phyloP scores from a whole-genome alignment of 1,140 invertebrate genomes.

The Sinella curviseta region DNA sequence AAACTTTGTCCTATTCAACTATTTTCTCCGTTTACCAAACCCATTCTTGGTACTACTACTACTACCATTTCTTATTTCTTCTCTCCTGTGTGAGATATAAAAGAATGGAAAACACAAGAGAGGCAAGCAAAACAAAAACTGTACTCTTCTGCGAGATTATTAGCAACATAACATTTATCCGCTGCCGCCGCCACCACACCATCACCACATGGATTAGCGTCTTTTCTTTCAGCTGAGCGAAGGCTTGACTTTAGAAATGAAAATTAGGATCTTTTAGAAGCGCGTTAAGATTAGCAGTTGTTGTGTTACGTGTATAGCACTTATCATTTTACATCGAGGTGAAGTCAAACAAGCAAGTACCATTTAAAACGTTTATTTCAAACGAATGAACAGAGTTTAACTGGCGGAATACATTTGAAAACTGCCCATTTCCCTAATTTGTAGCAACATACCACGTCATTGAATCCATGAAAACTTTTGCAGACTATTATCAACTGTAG shows the following conservation, averaged over 20 bases:
- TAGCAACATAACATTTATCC: constrained; percentile 6
- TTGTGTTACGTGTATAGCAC: no score
- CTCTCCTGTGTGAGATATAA: background rate
- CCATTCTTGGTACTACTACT: no score
- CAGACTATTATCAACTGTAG: background rate
- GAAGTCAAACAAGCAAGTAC: background rate
- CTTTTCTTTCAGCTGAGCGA: background rate
- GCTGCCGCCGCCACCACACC: background rate
- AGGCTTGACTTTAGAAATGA: background rate
- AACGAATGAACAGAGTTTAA: background rate
- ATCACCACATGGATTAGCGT: background rate
- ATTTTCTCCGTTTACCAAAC: no score
- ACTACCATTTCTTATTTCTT: no score
- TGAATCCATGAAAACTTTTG: constrained; percentile 12
- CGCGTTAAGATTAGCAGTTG: constrained; percentile 7
- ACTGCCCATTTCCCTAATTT: background rate
- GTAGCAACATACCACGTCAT: background rate
- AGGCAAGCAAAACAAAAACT: constrained; percentile 7
- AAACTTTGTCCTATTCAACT: no score
- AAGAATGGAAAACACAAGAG: background rate
- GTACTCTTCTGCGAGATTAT: background rate
- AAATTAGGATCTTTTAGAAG: background rate
- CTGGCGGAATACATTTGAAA: background rate
- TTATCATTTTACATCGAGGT: background rate
- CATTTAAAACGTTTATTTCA: constrained; percentile 8